Conservation (phyloP, 2,113 vertebrate species). For the Cephalopterus ornatus region DNA sequence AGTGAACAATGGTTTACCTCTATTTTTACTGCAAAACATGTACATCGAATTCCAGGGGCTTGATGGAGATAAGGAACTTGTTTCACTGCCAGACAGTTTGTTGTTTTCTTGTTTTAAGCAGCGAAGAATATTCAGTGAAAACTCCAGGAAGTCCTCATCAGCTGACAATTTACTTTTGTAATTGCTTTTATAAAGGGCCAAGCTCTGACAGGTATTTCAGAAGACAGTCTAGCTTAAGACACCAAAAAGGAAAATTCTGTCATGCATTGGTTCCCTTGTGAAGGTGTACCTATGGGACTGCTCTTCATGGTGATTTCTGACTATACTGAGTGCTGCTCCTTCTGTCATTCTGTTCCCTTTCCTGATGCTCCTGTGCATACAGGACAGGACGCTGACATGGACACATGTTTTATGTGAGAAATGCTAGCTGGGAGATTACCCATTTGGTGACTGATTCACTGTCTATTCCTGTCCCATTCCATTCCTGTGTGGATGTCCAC, state of each 20-base stretch:
- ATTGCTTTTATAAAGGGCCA: not conserved
- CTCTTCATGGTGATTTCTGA: not conserved
- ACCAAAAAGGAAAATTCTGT: not conserved
- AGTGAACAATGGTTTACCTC: not conserved
- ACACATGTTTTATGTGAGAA: not conserved
- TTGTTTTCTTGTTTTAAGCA: not conserved
- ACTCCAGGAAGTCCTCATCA: not conserved
- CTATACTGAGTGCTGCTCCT: not conserved
- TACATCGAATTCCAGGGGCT: not conserved
- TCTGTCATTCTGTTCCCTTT: not conserved
- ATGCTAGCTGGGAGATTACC: not conserved
- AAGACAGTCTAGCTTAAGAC: not conserved
- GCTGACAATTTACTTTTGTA: not conserved
- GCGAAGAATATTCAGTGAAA: not conserved
- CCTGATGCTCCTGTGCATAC: not conserved
- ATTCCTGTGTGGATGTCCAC: not conserved
- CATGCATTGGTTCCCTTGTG: not conserved
- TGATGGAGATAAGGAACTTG: slow-evolving; percentile 9
- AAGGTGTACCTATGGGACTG: not conserved
- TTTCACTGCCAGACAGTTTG: not conserved
- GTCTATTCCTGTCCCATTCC: not conserved
- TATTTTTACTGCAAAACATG: slow-evolving; percentile 37
- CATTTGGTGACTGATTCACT: slow-evolving; percentile 4
- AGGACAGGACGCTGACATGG: not conserved
- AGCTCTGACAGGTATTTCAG: not conserved